Percentiles rank a stretch among this genome's conserved stretches.
phyloP scores from a whole-genome alignment of 2,888 invertebrate genomes.

The Eristalinus sepulchralis region DNA sequence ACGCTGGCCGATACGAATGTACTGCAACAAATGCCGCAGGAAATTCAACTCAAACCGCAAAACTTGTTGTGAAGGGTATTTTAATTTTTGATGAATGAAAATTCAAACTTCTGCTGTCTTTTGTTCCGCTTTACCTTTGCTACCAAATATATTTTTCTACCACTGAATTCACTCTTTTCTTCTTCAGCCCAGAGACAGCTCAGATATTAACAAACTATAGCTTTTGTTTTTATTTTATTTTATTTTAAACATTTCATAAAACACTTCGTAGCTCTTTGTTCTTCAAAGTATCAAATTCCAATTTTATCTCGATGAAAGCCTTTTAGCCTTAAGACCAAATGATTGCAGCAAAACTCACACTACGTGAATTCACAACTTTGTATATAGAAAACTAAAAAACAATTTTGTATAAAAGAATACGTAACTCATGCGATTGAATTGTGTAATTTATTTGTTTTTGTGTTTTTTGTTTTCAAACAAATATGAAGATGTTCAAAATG shows the following conservation, averaged over 20 bases:
- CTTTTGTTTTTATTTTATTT: too few species aligned
- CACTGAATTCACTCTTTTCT: not conserved
- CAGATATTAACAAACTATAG: not conserved
- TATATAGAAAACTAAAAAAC: constrained; percentile 29
- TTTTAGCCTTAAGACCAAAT: not conserved
- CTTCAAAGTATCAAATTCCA: not conserved
- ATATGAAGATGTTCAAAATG: constrained; percentile 14
- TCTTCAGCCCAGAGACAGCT: constrained; percentile 64
- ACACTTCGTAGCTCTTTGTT: not conserved
- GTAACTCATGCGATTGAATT: constrained; percentile 26
- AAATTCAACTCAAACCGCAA: constrained; percentile 81
- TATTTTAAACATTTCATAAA: not conserved
- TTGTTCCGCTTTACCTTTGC: constrained; percentile 16
- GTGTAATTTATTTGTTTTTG: constrained; percentile 17
- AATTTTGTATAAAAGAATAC: constrained; percentile 19
- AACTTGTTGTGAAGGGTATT: constrained; percentile 84
- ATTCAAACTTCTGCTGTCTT: constrained; percentile 1
- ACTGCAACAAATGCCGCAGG: constrained; percentile 84
- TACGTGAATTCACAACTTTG: constrained; percentile 43
- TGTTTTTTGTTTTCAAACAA: constrained; percentile 8
- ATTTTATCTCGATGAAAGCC: not conserved
- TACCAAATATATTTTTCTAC: not conserved
- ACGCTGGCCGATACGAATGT: constrained; percentile 85
- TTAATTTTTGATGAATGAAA: constrained; percentile 29
- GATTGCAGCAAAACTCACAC: constrained; percentile 5